Percentiles rank a stretch among this genome's conserved stretches.
phyloP scores from a whole-genome alignment of 2,888 invertebrate genomes.

The Synanthedon myopaeformis region DNA sequence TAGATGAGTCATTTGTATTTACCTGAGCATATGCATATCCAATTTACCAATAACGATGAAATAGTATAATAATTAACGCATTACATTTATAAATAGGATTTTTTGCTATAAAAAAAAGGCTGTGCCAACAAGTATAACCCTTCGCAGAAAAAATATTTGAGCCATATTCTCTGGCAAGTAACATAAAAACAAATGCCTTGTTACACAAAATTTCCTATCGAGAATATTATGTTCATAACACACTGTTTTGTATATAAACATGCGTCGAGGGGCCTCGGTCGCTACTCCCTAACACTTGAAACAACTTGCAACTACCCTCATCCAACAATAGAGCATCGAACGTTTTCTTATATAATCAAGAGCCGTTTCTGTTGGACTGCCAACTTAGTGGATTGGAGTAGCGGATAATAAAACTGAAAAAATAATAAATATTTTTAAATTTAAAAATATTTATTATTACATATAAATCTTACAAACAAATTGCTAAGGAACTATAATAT shows the following conservation, averaged over 20 bases:
- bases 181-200: not conserved
- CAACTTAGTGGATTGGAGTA: not conserved
- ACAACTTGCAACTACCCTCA: slow-evolving; percentile 39
- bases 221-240: not conserved
- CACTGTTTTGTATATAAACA: slow-evolving; percentile 34
- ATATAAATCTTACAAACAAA: too few species aligned
- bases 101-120: too few species aligned
- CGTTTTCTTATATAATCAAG: slow-evolving; percentile 57
- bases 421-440: too few species aligned
- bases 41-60: too few species aligned
- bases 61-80: too few species aligned
- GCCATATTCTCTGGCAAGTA: not conserved
- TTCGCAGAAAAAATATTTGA: too few species aligned
- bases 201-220: slow-evolving; percentile 1
- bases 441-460: too few species aligned
- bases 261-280: slow-evolving; percentile 8
- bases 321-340: slow-evolving; percentile 39
- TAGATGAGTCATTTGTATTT: too few species aligned
- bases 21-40: too few species aligned
- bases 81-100: too few species aligned
- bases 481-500: too few species aligned
- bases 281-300: slow-evolving; percentile 22
- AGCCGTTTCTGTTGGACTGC: slow-evolving; percentile 21
- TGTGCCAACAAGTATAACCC: too few species aligned
- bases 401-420: not conserved